Evolutionary conservation across 2,888 invertebrate genomes (phyloP).

Genomic region (Polyommatus icarus): DNA sequence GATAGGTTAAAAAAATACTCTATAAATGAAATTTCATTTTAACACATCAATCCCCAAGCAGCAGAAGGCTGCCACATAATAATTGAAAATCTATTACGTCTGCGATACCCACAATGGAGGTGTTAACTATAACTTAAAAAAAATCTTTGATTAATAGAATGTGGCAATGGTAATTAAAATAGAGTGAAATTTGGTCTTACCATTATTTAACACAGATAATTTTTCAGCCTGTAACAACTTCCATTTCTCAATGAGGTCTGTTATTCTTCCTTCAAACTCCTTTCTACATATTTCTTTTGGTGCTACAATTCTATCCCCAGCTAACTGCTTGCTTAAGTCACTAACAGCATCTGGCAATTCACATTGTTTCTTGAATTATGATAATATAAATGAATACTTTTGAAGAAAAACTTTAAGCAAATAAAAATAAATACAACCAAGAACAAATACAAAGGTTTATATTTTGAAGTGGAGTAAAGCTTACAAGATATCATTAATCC

Average conservation of each 20-base stretch:
- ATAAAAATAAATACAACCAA: background rate
- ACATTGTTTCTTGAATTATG: background rate
- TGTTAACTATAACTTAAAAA: no score
- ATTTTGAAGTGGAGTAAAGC: background rate
- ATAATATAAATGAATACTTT: background rate
- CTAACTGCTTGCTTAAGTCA: conserved; percentile 60
- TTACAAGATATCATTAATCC: no score
- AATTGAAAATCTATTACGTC: no score
- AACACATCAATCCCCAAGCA: no score
- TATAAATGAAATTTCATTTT: no score
- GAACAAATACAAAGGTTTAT: background rate
- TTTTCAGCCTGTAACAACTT: conserved; percentile 55
- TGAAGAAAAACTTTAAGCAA: background rate
- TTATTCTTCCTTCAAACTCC: conserved; percentile 46
- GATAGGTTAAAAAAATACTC: no score
- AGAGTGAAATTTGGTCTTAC: conserved; percentile 43
- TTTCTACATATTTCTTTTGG: conserved; percentile 52
- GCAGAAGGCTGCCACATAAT: no score
- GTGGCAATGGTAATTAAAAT: no score
- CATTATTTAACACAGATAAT: conserved; percentile 43
- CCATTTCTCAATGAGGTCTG: conserved; percentile 59
- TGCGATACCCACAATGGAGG: no score
- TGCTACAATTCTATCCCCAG: conserved; percentile 43
- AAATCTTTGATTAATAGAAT: no score
- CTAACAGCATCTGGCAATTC: conserved; percentile 62